Percentiles rank a stretch among this genome's conserved stretches.
Evolutionary conservation across 2,797 vertebrate genomes (phyloP).

Genomic region (Aeoliscus strigatus): DNA sequence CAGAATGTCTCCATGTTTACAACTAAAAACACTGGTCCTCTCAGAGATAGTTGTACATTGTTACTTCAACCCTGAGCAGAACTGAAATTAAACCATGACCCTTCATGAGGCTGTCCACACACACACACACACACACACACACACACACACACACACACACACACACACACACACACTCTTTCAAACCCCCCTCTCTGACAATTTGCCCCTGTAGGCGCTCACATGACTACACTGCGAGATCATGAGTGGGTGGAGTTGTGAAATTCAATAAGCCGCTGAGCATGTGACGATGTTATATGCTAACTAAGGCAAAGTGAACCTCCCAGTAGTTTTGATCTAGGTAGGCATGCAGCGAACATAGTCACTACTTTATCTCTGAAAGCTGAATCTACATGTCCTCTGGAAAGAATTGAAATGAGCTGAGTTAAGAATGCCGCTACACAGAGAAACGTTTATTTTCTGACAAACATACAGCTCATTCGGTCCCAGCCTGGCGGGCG

Average conservation of each 20-base stretch:
- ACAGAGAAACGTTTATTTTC: no score
- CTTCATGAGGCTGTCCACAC: no score
- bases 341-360: slow-evolving; percentile 35
- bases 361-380: slow-evolving; percentile 30
- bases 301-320: slow-evolving; percentile 27
- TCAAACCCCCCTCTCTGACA: not conserved
- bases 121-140: not conserved
- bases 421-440: no score
- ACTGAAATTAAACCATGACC: no score
- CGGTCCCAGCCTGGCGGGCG: no score
- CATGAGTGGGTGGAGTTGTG: slow-evolving; percentile 43
- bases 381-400: slow-evolving; percentile 6
- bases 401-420: no score
- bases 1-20: no score
- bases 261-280: slow-evolving; percentile 59
- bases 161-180: not conserved
- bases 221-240: slow-evolving; percentile 40
- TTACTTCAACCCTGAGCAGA: no score
- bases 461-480: no score
- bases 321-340: slow-evolving; percentile 26
- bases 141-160: slow-evolving; percentile 1
- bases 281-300: slow-evolving; percentile 61
- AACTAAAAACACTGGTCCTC: no score
- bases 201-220: slow-evolving; percentile 23
- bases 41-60: no score